These are phyloP conservation scores for Tanypteryx hageni DNA, from an alignment of 2,888 invertebrate species.

Conservation along the genomic window DNA sequence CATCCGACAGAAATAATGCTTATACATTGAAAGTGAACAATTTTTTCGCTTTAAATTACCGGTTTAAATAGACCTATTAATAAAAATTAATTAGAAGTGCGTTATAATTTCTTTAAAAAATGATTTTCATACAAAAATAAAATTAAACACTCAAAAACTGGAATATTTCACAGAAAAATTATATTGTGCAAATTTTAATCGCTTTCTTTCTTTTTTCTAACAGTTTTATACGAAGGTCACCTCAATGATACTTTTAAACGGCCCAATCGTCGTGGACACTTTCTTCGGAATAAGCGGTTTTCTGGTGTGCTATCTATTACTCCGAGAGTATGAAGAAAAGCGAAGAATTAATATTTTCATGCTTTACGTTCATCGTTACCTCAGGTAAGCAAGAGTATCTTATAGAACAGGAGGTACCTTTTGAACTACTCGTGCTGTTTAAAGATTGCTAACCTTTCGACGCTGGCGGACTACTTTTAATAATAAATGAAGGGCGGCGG, in stretches of 20 bases:
- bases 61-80: too few relatives aligned
- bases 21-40: too few relatives aligned
- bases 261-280: conserved; percentile 66
- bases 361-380: conserved; percentile 60
- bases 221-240: conserved; percentile 71
- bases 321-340: conserved; percentile 49
- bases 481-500: not conserved
- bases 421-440: not conserved
- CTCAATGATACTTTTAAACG: conserved; percentile 68
- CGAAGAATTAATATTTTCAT: conserved; percentile 45
- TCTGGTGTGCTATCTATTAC: conserved; percentile 65
- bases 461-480: not conserved
- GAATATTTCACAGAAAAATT: too few relatives aligned
- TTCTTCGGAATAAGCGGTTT: conserved; percentile 66
- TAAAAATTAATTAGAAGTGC: too few relatives aligned
- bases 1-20: too few relatives aligned
- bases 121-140: not conserved
- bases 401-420: not conserved
- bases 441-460: not conserved
- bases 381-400: conserved; percentile 56
- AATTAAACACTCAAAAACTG: not conserved
- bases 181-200: not conserved
- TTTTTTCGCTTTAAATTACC: too few relatives aligned
- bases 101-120: not conserved
- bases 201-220: not conserved